Evolutionary conservation across 2,113 vertebrate genomes (phyloP).

Genomic region (Microtus richardsoni): DNA sequence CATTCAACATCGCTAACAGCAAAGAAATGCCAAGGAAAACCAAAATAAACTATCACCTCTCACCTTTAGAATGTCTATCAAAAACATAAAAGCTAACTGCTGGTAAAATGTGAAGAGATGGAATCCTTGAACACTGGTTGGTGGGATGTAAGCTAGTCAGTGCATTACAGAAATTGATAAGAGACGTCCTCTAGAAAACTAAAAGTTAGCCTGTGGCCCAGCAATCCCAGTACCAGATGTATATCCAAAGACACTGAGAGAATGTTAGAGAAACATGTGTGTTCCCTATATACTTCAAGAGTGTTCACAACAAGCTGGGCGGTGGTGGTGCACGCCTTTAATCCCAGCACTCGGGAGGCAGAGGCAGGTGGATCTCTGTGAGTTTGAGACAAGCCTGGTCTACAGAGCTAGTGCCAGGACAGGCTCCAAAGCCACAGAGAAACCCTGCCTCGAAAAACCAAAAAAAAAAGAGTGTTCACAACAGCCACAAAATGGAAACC

Average conservation of each 20-base stretch:
- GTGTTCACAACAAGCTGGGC: neutral
- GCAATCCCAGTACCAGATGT: neutral
- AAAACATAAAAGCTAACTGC: neutral
- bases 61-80: neutral
- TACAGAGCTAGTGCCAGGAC: no score
- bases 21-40: neutral
- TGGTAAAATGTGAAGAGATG: neutral
- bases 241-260: neutral
- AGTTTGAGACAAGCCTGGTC: no score
- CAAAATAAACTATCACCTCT: neutral
- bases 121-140: neutral
- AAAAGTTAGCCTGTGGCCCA: neutral
- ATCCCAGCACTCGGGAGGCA: no score
- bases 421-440: no score
- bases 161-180: neutral
- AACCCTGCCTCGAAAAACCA: no score
- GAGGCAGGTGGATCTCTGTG: no score
- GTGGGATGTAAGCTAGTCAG: neutral
- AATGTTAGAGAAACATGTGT: neutral
- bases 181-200: neutral
- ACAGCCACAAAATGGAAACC: neutral
- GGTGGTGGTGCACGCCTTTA: no score
- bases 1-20: neutral
- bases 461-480: neutral
- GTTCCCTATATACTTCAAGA: neutral